Percentiles rank a stretch among this genome's conserved stretches.
These are phyloP conservation scores for Branchinecta sandiegonensis DNA, from an alignment of 2,888 invertebrate species.

Conservation along the genomic window DNA sequence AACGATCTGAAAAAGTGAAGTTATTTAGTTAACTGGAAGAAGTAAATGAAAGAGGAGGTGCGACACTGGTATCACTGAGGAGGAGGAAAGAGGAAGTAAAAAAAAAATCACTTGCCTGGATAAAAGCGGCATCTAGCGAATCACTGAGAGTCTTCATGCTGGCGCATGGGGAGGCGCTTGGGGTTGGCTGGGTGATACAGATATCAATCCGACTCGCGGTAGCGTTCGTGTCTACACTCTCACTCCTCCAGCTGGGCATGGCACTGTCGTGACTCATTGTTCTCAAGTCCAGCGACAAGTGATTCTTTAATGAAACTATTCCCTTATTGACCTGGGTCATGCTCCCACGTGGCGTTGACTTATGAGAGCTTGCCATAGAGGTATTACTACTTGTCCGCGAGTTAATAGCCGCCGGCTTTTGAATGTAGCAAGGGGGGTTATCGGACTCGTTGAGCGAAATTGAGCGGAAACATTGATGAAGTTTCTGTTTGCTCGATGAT, in stretches of 20 bases:
- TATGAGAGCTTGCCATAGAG: background rate
- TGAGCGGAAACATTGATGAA: slow-evolving; percentile 14
- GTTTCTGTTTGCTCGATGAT: slow-evolving; percentile 6
- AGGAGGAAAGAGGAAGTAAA: background rate
- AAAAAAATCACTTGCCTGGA: background rate
- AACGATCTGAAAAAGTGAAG: no score
- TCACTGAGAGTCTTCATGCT: slow-evolving; percentile 36
- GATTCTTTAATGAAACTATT: background rate
- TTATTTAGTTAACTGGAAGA: no score
- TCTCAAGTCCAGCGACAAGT: slow-evolving; percentile 1
- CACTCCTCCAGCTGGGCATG: slow-evolving; percentile 14
- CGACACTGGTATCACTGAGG: no score
- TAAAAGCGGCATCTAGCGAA: slow-evolving; percentile 18
- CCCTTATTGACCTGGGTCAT: background rate
- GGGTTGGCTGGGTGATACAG: slow-evolving; percentile 56
- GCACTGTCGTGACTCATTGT: background rate
- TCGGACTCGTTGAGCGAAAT: slow-evolving; percentile 8
- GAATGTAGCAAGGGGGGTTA: slow-evolving; percentile 1
- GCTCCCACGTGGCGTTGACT: slow-evolving; percentile 14
- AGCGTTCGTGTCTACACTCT: background rate
- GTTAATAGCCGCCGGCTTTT: background rate
- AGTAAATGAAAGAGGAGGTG: no score
- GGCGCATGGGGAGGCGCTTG: slow-evolving; percentile 64
- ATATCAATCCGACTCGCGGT: slow-evolving; percentile 44
- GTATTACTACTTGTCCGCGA: background rate